Evolutionary conservation across 1,140 invertebrate genomes (phyloP), one percentile per base, ranked within the genome.

Genomic region (Drosophila insularis): DNA sequence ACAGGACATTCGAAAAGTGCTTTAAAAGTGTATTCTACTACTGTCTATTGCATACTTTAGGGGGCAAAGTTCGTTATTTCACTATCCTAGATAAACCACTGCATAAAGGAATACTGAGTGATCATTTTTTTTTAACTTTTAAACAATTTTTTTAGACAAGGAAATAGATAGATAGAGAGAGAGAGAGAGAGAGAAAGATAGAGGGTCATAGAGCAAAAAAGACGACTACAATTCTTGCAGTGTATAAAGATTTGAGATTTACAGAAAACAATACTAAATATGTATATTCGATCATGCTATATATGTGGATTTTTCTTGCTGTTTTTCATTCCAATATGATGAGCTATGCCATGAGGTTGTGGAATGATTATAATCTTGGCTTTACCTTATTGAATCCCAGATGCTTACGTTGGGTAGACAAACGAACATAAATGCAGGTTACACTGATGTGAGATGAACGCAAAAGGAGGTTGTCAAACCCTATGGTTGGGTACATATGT

Each of bases 371-470:
- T 68, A 50, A 23, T 50, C 43, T 63, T 60, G 53, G 40, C 37
- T 68, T 62, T 62, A 50, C 27, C 46, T 68, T 62, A 27, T 31
- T 59, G 56, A 59, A 19, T 39, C 56, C 56, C 35, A 50, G 43
- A 50, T 50, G 43, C 43, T 50, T 50, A 50, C 43, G 43, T 50
- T 4, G 43, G 17, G 4, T 50, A 50, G 43, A 50, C 21, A 50
- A 27, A 27, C 27, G 27, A 27, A 27, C 11, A 50, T 11, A 21
- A 50, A 50, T 50, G 43, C 43, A 50, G 43, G 17, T 10, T 11
- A 50, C 43, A 50, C 43, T 50, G 43, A 50, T 50, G 43, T 50
- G 43, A 50, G 7, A 50, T 50, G 43, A 46, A 46, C 43, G 43
- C 23, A 23, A 19, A 46, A 46, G 3, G 8, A 21, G 43, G 17